Evolutionary conservation across 2,113 vertebrate genomes (phyloP).

Genomic region (Aleadryas rufinucha): DNA sequence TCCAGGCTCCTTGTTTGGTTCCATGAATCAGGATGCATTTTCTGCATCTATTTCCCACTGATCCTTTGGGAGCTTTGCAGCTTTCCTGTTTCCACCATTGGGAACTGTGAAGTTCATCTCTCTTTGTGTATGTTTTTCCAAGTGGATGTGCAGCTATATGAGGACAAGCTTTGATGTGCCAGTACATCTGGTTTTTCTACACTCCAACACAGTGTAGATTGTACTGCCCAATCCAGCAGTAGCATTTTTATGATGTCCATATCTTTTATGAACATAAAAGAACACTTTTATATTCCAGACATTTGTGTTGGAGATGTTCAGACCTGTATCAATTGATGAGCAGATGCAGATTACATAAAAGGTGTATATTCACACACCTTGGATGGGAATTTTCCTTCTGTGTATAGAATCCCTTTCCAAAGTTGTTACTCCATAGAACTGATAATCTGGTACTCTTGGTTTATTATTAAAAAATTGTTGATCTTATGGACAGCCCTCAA

Average conservation of each 20-base stretch:
- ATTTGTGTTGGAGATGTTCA: background rate
- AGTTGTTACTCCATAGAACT: background rate
- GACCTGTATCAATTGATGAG: background rate
- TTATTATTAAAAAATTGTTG: background rate
- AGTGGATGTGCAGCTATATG: background rate
- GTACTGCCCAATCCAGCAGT: background rate
- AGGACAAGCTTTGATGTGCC: background rate
- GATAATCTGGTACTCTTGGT: background rate
- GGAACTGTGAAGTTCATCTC: background rate
- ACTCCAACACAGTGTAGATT: background rate
- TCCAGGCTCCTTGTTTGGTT: background rate
- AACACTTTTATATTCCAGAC: background rate
- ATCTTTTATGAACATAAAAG: too few relatives aligned
- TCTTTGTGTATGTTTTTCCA: background rate
- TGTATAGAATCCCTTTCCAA: background rate
- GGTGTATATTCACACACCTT: background rate
- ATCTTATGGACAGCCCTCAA: background rate
- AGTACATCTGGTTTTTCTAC: background rate
- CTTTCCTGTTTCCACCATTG: background rate
- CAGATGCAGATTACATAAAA: background rate
- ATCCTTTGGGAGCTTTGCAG: background rate
- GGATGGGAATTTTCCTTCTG: background rate
- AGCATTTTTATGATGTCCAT: too few relatives aligned
- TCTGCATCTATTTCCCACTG: background rate
- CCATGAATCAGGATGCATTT: background rate